Evolutionary conservation across 2,888 invertebrate species (phyloP).

Genomic region (Meghimatium bilineatum): DNA sequence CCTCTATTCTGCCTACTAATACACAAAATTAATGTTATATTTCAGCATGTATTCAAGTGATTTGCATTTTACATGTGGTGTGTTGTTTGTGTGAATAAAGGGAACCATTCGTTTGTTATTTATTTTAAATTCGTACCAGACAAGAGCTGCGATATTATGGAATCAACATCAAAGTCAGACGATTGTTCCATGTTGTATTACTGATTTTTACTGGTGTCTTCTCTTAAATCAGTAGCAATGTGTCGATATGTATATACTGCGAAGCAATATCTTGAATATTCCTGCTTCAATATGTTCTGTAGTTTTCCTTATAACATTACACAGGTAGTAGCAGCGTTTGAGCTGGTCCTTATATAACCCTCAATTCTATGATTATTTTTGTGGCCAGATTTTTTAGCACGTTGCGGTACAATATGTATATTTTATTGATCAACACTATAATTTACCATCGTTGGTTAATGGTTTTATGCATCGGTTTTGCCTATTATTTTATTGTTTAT

Average conservation of each 20-base stretch:
- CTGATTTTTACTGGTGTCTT: not conserved
- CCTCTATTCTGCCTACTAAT: not conserved
- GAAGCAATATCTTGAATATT: not conserved
- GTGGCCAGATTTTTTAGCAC: not conserved
- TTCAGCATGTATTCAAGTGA: not conserved
- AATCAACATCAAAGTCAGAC: not conserved
- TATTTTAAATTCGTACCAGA: not conserved
- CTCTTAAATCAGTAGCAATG: not conserved
- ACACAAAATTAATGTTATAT: not conserved
- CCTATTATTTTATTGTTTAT: too few species aligned
- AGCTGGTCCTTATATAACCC: not conserved
- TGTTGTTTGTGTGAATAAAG: not conserved
- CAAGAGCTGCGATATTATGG: not conserved
- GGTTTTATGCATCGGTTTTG: too few species aligned
- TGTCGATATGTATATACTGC: not conserved
- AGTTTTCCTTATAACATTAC: too few species aligned
- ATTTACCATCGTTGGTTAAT: not conserved
- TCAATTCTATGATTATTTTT: not conserved
- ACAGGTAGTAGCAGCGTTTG: too few species aligned
- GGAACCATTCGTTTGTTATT: constrained; percentile 1
- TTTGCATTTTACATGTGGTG: not conserved
- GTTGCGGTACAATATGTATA: not conserved
- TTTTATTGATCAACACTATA: not conserved
- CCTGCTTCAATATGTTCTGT: not conserved
- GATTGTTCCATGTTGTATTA: not conserved